These are phyloP conservation scores for Ischnura elegans DNA, from an alignment of 2,888 invertebrate species.

Conservation along the genomic window DNA sequence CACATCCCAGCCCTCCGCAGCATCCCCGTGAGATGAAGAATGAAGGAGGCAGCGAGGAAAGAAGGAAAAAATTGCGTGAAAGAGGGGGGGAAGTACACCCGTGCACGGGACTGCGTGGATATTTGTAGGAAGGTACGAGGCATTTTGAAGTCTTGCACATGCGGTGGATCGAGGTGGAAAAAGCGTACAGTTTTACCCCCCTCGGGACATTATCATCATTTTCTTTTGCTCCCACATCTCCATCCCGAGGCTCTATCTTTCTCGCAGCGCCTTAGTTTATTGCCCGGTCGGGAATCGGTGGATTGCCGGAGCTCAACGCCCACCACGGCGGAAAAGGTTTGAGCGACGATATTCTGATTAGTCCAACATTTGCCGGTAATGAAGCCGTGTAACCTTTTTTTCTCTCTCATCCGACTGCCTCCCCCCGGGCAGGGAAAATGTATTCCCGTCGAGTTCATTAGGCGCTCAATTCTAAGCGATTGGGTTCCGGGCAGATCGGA, in stretches of 20 bases:
- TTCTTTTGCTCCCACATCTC: neutral
- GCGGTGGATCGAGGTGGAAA: neutral
- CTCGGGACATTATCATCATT: neutral
- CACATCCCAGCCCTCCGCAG: neutral
- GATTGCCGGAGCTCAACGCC: neutral
- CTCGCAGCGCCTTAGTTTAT: neutral
- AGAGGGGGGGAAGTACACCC: neutral
- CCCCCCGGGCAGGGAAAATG: neutral
- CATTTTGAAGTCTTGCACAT: conserved; percentile 5
- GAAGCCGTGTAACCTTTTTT: conserved; percentile 24
- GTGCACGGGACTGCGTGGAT: neutral
- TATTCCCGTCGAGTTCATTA: conserved; percentile 13
- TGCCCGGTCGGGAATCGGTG: neutral
- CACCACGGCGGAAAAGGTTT: neutral
- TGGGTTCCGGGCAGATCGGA: conserved; percentile 25
- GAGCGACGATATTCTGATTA: conserved; percentile 9
- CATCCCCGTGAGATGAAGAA: conserved; percentile 44
- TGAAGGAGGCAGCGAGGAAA: neutral
- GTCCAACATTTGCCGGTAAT: conserved; percentile 10
- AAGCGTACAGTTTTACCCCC: neutral
- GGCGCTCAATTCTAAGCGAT: conserved; percentile 30
- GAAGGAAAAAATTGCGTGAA: neutral
- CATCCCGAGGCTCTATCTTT: neutral
- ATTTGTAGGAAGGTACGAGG: no score
- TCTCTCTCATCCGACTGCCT: neutral